These are phyloP conservation scores for Nomada flava DNA, from an alignment of 2,888 invertebrate species.

Conservation along the genomic window DNA sequence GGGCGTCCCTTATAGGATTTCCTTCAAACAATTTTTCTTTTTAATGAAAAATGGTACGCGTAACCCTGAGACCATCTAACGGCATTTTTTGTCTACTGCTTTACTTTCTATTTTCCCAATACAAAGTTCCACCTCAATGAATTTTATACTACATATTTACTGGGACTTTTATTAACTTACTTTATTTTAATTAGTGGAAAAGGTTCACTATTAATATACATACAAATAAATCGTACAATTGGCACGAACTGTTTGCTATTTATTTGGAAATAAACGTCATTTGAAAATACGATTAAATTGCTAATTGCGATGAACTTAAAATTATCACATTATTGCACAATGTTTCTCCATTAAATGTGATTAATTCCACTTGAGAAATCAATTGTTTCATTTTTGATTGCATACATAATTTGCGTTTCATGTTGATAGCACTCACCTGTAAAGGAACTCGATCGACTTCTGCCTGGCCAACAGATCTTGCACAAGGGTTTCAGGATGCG, in stretches of 20 bases:
- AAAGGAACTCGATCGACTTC: constrained; percentile 80
- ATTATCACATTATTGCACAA: too few species aligned
- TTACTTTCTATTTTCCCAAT: too few species aligned
- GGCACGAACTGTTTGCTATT: neutral
- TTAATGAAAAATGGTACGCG: too few species aligned
- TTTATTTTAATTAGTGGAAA: neutral
- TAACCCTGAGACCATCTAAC: too few species aligned
- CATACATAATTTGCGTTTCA: constrained; percentile 26
- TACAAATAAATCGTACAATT: constrained; percentile 4
- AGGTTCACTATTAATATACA: neutral
- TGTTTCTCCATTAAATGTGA: too few species aligned
- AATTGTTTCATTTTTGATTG: neutral
- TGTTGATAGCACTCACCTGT: constrained; percentile 70
- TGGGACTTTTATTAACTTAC: too few species aligned
- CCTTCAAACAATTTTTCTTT: too few species aligned
- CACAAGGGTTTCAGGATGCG: constrained; percentile 80
- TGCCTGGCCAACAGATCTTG: constrained; percentile 78
- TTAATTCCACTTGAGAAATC: neutral
- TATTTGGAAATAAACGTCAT: neutral
- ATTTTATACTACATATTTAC: too few species aligned
- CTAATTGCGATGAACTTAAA: neutral
- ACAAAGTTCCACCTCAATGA: neutral
- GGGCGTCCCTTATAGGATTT: neutral
- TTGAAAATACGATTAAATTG: neutral
- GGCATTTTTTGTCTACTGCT: too few species aligned